These are phyloP conservation scores for Tetranychus cinnabarinus DNA, from an alignment of 1,140 invertebrate species.

Conservation along the genomic window DNA sequence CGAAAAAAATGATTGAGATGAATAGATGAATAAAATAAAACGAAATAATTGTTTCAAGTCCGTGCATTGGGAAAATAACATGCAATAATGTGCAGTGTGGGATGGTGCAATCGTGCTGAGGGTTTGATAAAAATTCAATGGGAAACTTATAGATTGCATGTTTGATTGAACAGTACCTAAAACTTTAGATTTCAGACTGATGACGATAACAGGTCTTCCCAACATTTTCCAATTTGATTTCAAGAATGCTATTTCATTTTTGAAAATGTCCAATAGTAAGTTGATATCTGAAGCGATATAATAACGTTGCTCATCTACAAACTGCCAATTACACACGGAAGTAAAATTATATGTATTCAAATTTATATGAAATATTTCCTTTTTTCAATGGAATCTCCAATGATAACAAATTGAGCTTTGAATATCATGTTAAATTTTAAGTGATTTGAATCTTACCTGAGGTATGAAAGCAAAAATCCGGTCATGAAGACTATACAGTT, in stretches of 20 bases:
- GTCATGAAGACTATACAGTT: conserved; percentile 84
- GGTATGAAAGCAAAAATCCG: conserved; percentile 94
- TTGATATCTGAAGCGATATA: conserved; percentile 91
- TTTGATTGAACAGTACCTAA: conserved; percentile 38
- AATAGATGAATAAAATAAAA: background rate
- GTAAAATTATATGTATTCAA: background rate
- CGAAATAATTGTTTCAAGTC: background rate
- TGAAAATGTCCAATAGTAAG: conserved; percentile 87
- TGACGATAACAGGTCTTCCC: conserved; percentile 62
- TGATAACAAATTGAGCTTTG: too few relatives aligned
- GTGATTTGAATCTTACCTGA: conserved; percentile 39
- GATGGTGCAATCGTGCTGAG: too few relatives aligned
- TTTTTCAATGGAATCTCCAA: too few relatives aligned
- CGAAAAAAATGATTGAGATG: too few relatives aligned
- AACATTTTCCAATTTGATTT: conserved; percentile 73
- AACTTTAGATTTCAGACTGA: conserved; percentile 63
- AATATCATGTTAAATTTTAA: background rate
- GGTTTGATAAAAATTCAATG: background rate
- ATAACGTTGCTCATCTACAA: conserved; percentile 81
- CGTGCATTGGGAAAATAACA: background rate
- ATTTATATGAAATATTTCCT: background rate
- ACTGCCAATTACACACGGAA: conserved; percentile 32
- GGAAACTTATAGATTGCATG: background rate
- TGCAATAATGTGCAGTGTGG: too few relatives aligned
- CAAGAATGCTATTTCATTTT: conserved; percentile 72